These are phyloP conservation scores for Phengaris arion DNA, from an alignment of 2,888 invertebrate genomes.

Conservation along the genomic window DNA sequence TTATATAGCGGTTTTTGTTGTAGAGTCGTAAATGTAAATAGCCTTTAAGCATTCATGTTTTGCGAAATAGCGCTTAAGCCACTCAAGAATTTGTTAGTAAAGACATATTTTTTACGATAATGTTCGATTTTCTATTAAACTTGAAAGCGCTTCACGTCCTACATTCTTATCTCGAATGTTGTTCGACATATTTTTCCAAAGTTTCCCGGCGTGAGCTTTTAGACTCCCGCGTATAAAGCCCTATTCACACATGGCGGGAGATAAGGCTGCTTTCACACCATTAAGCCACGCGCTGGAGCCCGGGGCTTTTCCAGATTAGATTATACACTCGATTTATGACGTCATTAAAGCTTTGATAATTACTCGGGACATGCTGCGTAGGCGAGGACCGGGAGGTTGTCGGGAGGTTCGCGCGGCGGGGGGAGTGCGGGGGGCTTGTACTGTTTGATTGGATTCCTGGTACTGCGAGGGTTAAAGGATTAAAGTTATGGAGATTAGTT, in stretches of 20 bases:
- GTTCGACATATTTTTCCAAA: conserved; percentile 80
- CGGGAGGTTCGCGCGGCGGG: conserved; percentile 46
- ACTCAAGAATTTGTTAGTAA: conserved; percentile 75
- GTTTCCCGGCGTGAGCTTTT: conserved; percentile 79
- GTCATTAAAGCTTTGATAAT: conserved; percentile 81
- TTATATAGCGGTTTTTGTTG: conserved; percentile 1
- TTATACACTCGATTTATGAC: conserved; percentile 81
- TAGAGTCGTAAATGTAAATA: conserved; percentile 28
- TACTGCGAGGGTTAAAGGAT: conserved; percentile 78
- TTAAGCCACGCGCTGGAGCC: conserved; percentile 78
- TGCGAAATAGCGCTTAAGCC: conserved; percentile 55
- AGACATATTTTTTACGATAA: conserved; percentile 78
- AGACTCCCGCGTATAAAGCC: conserved; percentile 77
- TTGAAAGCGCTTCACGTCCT: conserved; percentile 77
- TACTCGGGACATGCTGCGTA: conserved; percentile 81
- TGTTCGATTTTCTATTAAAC: conserved; percentile 81
- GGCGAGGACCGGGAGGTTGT: conserved; percentile 55
- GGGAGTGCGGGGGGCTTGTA: conserved; percentile 68
- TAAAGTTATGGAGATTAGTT: conserved; percentile 80
- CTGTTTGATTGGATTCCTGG: conserved; percentile 80
- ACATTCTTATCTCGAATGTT: conserved; percentile 79
- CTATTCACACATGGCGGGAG: conserved; percentile 80
- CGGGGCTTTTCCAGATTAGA: conserved; percentile 81
- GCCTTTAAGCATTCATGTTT: conserved; percentile 41
- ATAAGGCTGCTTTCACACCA: conserved; percentile 80